phyloP scores from a whole-genome alignment of 2,113 vertebrate species.

The Engystomops pustulosus region DNA sequence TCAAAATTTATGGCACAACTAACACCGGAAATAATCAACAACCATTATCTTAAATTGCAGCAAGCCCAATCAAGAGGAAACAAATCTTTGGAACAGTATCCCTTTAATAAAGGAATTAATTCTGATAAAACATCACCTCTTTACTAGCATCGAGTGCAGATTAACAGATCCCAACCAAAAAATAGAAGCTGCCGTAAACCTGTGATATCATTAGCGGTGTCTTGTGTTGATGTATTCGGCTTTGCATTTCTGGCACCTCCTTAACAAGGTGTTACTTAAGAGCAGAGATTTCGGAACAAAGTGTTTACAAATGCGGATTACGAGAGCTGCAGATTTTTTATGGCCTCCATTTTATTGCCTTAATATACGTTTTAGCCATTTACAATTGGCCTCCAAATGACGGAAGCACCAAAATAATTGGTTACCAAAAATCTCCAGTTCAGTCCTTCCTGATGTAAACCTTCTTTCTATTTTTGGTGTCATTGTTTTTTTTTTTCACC shows the following conservation, averaged over 20 bases:
- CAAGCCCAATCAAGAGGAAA: not conserved
- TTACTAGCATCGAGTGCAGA: not conserved
- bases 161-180: not conserved
- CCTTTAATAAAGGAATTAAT: not conserved
- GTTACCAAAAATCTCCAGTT: too few species aligned
- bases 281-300: not conserved
- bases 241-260: not conserved
- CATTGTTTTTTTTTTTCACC: too few species aligned
- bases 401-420: too few species aligned
- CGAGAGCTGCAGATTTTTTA: not conserved
- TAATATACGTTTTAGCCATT: too few species aligned
- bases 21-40: too few species aligned
- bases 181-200: not conserved
- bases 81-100: not conserved
- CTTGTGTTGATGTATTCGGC: not conserved
- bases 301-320: not conserved
- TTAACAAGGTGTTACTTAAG: conserved; percentile 4
- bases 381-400: too few species aligned
- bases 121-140: not conserved
- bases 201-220: not conserved
- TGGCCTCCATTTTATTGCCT: not conserved
- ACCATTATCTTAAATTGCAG: too few species aligned
- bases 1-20: too few species aligned
- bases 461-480: too few species aligned
- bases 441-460: too few species aligned